Evolutionary conservation across 2,113 vertebrate genomes (phyloP).

Genomic region (Salvelinus sp.): DNA sequence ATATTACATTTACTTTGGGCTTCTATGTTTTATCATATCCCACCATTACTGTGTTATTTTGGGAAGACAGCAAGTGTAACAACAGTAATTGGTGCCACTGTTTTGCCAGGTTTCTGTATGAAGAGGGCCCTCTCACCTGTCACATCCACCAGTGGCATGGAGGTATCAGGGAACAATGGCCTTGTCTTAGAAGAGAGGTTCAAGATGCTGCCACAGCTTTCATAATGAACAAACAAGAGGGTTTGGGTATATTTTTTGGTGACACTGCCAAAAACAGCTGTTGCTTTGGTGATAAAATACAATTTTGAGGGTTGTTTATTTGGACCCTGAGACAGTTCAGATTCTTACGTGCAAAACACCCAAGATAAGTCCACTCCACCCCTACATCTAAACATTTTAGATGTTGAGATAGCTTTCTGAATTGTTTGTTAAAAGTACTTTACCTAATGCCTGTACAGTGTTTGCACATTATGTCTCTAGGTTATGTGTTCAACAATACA

Average conservation of each 20-base stretch:
- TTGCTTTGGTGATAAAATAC: conserved; percentile 24
- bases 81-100: too few relatives aligned
- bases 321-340: too few relatives aligned
- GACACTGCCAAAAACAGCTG: conserved; percentile 68
- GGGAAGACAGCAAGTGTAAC: too few relatives aligned
- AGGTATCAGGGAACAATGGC: conserved; percentile 7
- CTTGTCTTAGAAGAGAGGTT: neutral
- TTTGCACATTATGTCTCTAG: neutral
- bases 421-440: too few relatives aligned
- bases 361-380: too few relatives aligned
- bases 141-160: conserved; percentile 54
- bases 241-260: conserved; percentile 13
- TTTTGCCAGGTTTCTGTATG: conserved; percentile 1
- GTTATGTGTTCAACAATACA: neutral
- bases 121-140: conserved; percentile 54
- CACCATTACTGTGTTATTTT: neutral
- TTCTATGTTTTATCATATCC: neutral
- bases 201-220: neutral
- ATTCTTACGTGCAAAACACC: too few relatives aligned
- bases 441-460: too few relatives aligned
- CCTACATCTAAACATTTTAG: too few relatives aligned
- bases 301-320: conserved; percentile 2
- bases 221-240: neutral
- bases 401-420: neutral
- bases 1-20: neutral